Base-by-base conservation (phyloP, 2,797 vertebrate species). In the Sebastes iracundus region DNA sequence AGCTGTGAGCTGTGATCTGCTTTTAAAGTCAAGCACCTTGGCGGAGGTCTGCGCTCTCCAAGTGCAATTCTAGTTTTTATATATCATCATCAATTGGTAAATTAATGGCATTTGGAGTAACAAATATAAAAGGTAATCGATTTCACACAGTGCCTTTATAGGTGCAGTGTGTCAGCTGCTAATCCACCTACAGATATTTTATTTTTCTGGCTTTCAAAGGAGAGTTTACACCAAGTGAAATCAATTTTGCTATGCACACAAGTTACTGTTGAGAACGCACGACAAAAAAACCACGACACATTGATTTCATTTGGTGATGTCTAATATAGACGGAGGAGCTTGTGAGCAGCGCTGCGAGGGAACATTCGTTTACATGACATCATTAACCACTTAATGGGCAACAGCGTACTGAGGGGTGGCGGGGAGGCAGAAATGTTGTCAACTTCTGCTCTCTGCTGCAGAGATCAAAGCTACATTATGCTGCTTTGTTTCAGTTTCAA, bases 321-420 rank as follows among this genome's bases (percentile, higher is more conserved):
- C 64, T 5, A 6, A 58, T 53, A 28, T 16, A 13, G 22, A 28
- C 65, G 9, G 65, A 46, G 61, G 25, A 38, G 70, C 59, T n/a
- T 7, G 33, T 28, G 33, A 38, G 53, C 18, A n/a, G 65, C 63
- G 2, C 60, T 23, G 22, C 7, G 32, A 84, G 67, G 28, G 25
- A 75, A 56, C 74, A 33, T 56, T 81, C 23, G 73, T 81, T 81
- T 73, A 82, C 75, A 20, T 77, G 77, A 72, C 74, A 75, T 77
- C 71, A 75, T 85, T 74, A 72, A 59, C 23, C 75, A 68, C 74
- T 60, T 77, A 75, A 80, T 61, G 62, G 35, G 70, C 58, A 60
- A 2, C 27, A 25, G 56, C 46, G 61, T 27, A 22, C 16, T 1
- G 28, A 35, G 30, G 4, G 18, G 22, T 23, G 33, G 28, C 9